Conservation (phyloP, 2,888 invertebrate species). For the Timandra comae region DNA sequence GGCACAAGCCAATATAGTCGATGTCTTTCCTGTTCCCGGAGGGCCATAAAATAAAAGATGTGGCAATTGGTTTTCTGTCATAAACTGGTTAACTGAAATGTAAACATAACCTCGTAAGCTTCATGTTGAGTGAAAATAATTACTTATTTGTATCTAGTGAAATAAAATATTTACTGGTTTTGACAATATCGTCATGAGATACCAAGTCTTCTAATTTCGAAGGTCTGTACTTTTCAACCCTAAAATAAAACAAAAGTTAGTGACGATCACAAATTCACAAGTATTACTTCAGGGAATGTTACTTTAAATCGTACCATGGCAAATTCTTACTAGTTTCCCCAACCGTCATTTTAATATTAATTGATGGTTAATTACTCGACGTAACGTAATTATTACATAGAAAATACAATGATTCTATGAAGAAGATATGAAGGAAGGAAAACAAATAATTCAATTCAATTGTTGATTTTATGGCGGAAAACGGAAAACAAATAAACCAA, state of each 20-base stretch:
- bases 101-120: slow-evolving; percentile 8
- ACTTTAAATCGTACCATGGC: slow-evolving; percentile 81
- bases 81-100: slow-evolving; percentile 87
- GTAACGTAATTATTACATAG: no score
- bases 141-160: no score
- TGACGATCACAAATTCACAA: neutral
- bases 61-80: slow-evolving; percentile 93
- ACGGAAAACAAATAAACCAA: no score
- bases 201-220: slow-evolving; percentile 93
- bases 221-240: slow-evolving; percentile 99
- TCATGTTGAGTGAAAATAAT: neutral
- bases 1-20: slow-evolving; percentile 97
- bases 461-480: no score
- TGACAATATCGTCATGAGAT: slow-evolving; percentile 97
- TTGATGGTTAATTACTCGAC: no score
- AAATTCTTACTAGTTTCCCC: slow-evolving; percentile 68
- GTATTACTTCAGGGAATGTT: no score
- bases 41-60: slow-evolving; percentile 98
- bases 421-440: no score
- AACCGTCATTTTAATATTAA: slow-evolving; percentile 56
- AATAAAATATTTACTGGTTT: slow-evolving; percentile 84
- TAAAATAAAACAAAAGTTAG: no score
- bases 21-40: slow-evolving; percentile 98
- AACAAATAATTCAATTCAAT: no score
- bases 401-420: no score